Conservation (phyloP, 2,797 vertebrate genomes). For the Darevskia mixta region DNA sequence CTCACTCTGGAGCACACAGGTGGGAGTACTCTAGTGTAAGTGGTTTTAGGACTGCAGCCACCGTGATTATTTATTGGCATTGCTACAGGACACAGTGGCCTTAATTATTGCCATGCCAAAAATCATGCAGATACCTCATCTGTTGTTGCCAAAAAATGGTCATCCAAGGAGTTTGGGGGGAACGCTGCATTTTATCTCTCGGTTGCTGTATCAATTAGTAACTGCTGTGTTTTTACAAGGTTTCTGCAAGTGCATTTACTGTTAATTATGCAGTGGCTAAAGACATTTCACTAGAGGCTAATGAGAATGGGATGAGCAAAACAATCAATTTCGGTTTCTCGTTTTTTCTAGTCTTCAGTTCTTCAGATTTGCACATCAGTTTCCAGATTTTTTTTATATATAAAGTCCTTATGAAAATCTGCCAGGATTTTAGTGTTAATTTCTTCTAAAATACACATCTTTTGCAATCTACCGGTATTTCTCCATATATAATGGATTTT, state of each 20-base stretch:
- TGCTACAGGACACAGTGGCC: slow-evolving; percentile 9
- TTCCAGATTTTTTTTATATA: too few relatives aligned
- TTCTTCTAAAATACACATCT: too few relatives aligned
- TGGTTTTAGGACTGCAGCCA: slow-evolving; percentile 22
- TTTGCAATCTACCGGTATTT: too few relatives aligned
- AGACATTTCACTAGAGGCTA: not conserved
- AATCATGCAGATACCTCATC: slow-evolving; percentile 21
- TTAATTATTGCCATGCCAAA: slow-evolving; percentile 9
- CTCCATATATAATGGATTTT: too few relatives aligned
- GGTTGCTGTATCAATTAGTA: slow-evolving; percentile 20
- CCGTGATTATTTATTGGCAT: slow-evolving; percentile 29
- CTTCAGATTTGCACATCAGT: too few relatives aligned
- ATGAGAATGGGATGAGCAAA: not conserved
- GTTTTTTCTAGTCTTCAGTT: too few relatives aligned
- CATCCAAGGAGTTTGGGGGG: not conserved
- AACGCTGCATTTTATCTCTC: slow-evolving; percentile 1
- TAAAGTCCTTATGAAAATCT: too few relatives aligned
- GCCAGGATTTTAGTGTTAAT: too few relatives aligned
- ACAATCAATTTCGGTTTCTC: too few relatives aligned
- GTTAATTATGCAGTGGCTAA: not conserved
- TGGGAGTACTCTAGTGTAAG: slow-evolving; percentile 29
- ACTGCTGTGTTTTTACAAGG: slow-evolving; percentile 10
- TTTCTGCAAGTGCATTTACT: slow-evolving; percentile 11
- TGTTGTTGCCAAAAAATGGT: not conserved
- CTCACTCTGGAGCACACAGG: slow-evolving; percentile 15